Evolutionary conservation across 2,113 vertebrate genomes (phyloP).

Genomic region (Murina feae): DNA sequence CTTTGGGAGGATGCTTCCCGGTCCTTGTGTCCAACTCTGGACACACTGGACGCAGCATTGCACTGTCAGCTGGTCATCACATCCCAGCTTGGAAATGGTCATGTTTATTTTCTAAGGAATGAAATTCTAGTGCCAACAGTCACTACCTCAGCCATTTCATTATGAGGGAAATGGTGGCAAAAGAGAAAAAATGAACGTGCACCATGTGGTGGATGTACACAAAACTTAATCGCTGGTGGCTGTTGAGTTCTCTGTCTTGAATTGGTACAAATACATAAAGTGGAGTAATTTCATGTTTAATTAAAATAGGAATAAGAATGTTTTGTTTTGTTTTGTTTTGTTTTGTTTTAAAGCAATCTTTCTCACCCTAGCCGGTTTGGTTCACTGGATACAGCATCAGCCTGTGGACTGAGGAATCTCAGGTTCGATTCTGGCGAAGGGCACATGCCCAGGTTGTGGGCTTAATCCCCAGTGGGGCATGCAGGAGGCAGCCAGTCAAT

Average conservation of each 20-base stretch:
- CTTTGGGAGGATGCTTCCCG: slow-evolving; percentile 1
- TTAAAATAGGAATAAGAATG: not conserved
- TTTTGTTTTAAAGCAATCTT: not conserved
- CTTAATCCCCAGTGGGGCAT: no score
- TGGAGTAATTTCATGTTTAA: not conserved
- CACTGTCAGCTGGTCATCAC: not conserved
- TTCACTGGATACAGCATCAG: no score
- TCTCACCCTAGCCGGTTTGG: not conserved
- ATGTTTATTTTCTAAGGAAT: slow-evolving; percentile 42
- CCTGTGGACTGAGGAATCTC: no score
- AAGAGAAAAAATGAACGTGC: not conserved
- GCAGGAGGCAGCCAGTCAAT: no score
- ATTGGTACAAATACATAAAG: not conserved
- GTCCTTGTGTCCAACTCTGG: not conserved
- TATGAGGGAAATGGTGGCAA: not conserved
- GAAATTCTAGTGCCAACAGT: not conserved
- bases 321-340: not conserved
- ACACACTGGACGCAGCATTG: not conserved
- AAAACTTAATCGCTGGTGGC: not conserved
- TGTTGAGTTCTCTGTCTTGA: not conserved
- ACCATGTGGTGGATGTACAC: not conserved
- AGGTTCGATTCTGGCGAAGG: no score
- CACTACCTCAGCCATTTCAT: not conserved
- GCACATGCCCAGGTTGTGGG: no score
- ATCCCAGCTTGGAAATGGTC: not conserved